Conservation (phyloP, 2,797 vertebrate genomes). For the Iguana delicatissima region DNA sequence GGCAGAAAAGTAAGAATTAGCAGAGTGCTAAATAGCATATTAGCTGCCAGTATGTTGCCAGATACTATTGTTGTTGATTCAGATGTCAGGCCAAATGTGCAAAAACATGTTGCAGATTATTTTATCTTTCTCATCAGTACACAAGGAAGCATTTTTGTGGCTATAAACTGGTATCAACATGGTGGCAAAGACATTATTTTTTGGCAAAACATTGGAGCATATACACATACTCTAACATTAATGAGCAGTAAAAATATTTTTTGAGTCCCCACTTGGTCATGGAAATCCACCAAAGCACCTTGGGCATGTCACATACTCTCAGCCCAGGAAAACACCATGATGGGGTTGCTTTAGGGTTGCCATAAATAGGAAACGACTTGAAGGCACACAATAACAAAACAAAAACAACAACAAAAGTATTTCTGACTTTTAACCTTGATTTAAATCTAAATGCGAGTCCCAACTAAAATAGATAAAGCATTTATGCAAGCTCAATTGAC, state of each 20-base stretch:
- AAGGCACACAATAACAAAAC: too few species aligned
- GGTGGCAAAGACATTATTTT: neutral
- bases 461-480: too few species aligned
- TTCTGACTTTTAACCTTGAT: neutral
- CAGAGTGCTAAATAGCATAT: slow-evolving; percentile 21
- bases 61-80: neutral
- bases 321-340: too few species aligned
- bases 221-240: neutral
- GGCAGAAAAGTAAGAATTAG: slow-evolving; percentile 37
- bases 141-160: neutral
- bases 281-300: too few species aligned
- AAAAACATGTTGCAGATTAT: neutral
- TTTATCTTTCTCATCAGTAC: neutral
- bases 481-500: too few species aligned
- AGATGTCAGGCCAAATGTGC: neutral
- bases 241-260: too few species aligned
- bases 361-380: too few species aligned
- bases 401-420: neutral
- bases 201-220: neutral
- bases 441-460: too few species aligned
- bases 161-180: too few species aligned
- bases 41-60: slow-evolving; percentile 23
- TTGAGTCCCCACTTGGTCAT: too few species aligned
- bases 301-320: too few species aligned
- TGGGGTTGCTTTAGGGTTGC: too few species aligned